phyloP scores from a whole-genome alignment of 2,797 vertebrate genomes.

The Sparidentex hasta region DNA sequence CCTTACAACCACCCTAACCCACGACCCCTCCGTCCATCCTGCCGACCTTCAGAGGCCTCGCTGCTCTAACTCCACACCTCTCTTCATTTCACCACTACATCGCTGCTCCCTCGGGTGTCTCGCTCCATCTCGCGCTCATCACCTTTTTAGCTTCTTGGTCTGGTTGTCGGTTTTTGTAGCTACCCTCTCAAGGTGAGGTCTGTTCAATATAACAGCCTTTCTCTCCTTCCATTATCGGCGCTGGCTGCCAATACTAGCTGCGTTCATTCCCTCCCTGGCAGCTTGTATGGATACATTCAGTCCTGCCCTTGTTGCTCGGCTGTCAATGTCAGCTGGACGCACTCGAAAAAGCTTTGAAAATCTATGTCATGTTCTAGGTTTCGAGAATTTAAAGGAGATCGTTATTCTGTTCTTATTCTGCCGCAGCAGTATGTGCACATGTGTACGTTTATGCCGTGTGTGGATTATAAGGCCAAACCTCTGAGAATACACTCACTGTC shows the following conservation, averaged over 20 bases:
- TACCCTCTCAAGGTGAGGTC: slow-evolving; percentile 40
- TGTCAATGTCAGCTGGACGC: slow-evolving; percentile 30
- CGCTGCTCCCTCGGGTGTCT: not conserved
- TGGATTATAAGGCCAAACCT: too few relatives aligned
- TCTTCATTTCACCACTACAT: slow-evolving; percentile 2
- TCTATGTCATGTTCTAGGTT: not conserved
- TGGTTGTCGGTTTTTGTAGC: slow-evolving; percentile 8
- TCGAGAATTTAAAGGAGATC: not conserved
- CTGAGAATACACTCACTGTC: not conserved
- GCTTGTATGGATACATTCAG: slow-evolving; percentile 14
- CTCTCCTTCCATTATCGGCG: slow-evolving; percentile 47
- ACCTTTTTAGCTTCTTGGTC: slow-evolving; percentile 31
- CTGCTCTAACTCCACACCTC: not conserved
- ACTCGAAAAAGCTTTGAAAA: not conserved
- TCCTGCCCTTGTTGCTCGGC: slow-evolving; percentile 31
- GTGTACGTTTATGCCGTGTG: not conserved
- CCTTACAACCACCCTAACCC: slow-evolving; percentile 1
- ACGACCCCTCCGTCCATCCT: slow-evolving; percentile 30
- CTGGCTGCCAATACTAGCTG: slow-evolving; percentile 51
- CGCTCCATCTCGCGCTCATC: slow-evolving; percentile 6
- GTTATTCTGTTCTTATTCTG: not conserved
- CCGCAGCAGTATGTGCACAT: not conserved
- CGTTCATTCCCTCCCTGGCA: slow-evolving; percentile 10
- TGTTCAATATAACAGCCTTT: slow-evolving; percentile 54
- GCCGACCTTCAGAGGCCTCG: slow-evolving; percentile 38